Base-by-base conservation (phyloP, 2,113 vertebrate species). In the Hippolais icterina region DNA sequence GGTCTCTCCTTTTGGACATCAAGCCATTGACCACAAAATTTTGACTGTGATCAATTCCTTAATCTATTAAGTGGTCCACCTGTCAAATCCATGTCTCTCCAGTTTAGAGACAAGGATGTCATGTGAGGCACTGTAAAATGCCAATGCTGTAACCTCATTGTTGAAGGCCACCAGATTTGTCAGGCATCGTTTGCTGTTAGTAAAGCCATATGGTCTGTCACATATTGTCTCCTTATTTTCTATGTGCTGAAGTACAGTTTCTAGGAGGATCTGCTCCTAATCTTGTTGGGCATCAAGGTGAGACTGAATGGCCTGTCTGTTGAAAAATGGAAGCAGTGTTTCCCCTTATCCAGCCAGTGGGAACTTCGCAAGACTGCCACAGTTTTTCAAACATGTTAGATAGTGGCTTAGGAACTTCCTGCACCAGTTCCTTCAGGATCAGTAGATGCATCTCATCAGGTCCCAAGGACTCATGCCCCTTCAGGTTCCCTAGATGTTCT, bases 111-210 rank as follows among this genome's bases (percentile, higher is more conserved):
- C 8, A 22, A 64, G 41, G 21, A 49, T 42, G 13, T 70, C 8
- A 6, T 25, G 9, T 21, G 8, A 4, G 18, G 12, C 57, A 19
- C 9, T 49, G 57, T 42, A 42, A 57, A 65, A 72, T 50, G 31
- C 42, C 56, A 31, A 0, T 13, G 14, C 17, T 71, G 20, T 71
- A 56, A 56, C 14, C 6, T 25, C 25, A 35, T 31, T 1, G 0
- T 47, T 56, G 35, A 42, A 49, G 17, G 25, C 29, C 31, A 27
- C 7, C 42, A 64, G 17, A 37, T 64, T 72, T 64, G 37, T 23
- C 18, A 50, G 86, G 31, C 50, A 65, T 22, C 5, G 31, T 42
- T 71, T 72, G 8, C 8, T 42, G 21, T 49, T 35, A 17, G 6
- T 27, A 29, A 88, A 80, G 9, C 31, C 31, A 22, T 54, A 16